phyloP scores from a whole-genome alignment of 2,797 vertebrate species.

The Rachycentron canadum region DNA sequence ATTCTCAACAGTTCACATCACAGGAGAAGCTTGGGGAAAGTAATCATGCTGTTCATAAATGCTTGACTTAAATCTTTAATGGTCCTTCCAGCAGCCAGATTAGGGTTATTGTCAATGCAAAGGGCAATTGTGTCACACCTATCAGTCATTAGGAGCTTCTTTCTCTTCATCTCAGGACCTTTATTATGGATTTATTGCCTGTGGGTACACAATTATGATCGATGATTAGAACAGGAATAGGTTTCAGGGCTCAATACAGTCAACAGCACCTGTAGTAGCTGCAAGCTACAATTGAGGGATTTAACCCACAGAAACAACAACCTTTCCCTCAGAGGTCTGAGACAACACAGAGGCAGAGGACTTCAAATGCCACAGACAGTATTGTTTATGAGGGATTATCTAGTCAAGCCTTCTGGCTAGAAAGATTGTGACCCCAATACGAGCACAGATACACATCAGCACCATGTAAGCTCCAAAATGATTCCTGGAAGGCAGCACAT shows the following conservation, averaged over 20 bases:
- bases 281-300: slow-evolving; percentile 58
- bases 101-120: slow-evolving; percentile 59
- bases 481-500: slow-evolving; percentile 74
- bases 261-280: slow-evolving; percentile 52
- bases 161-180: slow-evolving; percentile 66
- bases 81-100: slow-evolving; percentile 53
- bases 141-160: slow-evolving; percentile 61
- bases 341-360: slow-evolving; percentile 51
- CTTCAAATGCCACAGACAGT: slow-evolving; percentile 83
- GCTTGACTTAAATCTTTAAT: slow-evolving; percentile 64
- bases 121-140: slow-evolving; percentile 63
- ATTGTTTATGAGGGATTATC: slow-evolving; percentile 86
- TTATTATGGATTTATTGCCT: slow-evolving; percentile 72
- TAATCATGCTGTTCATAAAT: slow-evolving; percentile 61
- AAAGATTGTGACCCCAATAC: slow-evolving; percentile 84
- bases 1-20: slow-evolving; percentile 38
- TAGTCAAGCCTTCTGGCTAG: slow-evolving; percentile 72
- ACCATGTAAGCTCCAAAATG: slow-evolving; percentile 75
- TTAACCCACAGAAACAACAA: slow-evolving; percentile 60
- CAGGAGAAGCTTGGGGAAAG: slow-evolving; percentile 34
- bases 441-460: slow-evolving; percentile 82
- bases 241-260: slow-evolving; percentile 44
- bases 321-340: slow-evolving; percentile 61
- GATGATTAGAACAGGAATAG: slow-evolving; percentile 67
- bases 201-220: slow-evolving; percentile 58